Evolutionary conservation across 2,113 vertebrate species (phyloP), one percentile per base, ranked within the genome.

Genomic region (Caranx ignobilis): DNA sequence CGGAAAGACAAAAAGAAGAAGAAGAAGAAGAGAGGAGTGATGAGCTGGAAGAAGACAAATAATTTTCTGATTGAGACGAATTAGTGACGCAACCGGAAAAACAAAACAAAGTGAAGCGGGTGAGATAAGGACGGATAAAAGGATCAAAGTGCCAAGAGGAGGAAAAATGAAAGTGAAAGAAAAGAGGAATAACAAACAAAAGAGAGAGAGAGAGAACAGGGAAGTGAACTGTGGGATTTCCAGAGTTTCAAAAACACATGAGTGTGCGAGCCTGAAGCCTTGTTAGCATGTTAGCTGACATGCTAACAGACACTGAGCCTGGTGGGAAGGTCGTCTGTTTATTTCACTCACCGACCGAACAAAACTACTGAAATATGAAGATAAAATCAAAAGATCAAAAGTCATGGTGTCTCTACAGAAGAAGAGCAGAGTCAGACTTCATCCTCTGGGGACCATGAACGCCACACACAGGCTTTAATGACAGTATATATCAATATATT

Each of bases 151-250:
- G 26, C 66, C 32, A 37, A 37, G 48, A 76, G 59, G 10, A 75
- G 75, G 18, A 61, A 47, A 60, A 52, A 56, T 45, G 45, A 81
- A 81, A 77, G 81, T 41, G 41, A 77, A 70, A 75, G 73, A 75
- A 10, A 10, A 32, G 11, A 47, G 13, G 2, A 68, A 59, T 8
- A 6, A 48, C 18, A 57, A 57, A 21, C 31, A 35, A 34, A 54
- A 9, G 19, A 4, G 3, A 59, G 52, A 41, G n/a, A 21, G 11
- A 54, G 10, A 43, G 4, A 31, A 43, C 19, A 52, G 3, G 34
- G 11, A 64, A 72, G 35, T 47, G 45, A 67, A 54, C 35, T 15
- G 19, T 5, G 2, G 11, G 26, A 18, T 11, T n/a, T 69, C 65
- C 43, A 77, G 7, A 41, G 10, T 41, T 41, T 41, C 8, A 12